Percentiles rank a stretch among this genome's conserved stretches.
phyloP scores from a whole-genome alignment of 1,140 invertebrate species.

The Formica exsecta region DNA sequence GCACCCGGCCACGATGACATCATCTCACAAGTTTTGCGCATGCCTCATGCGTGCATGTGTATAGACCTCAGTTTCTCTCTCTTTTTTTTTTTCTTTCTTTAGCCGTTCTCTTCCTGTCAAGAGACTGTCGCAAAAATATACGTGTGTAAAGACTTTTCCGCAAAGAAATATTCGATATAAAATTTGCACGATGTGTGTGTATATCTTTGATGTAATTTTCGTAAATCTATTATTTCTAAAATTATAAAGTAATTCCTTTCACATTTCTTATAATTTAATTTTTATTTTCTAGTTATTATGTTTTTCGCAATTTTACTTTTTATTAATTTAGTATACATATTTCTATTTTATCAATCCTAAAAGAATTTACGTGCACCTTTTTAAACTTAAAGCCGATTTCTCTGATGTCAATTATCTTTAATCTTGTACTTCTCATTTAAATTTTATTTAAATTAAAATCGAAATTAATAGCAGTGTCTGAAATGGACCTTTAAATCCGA shows the following conservation, averaged over 20 bases:
- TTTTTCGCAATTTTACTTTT: background rate
- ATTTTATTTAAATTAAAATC: background rate
- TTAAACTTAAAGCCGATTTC: background rate
- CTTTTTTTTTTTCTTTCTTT: background rate
- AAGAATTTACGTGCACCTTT: background rate
- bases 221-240: too few relatives aligned
- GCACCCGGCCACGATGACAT: slow-evolving; percentile 63
- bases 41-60: background rate
- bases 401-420: background rate
- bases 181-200: background rate
- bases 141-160: background rate
- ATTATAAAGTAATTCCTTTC: too few relatives aligned
- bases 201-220: too few relatives aligned
- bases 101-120: background rate
- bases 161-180: background rate
- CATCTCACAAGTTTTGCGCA: slow-evolving; percentile 58
- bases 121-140: background rate
- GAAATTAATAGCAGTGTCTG: background rate
- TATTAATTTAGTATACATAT: background rate
- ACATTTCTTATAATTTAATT: too few relatives aligned
- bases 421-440: background rate
- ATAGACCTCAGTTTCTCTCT: background rate
- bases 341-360: background rate
- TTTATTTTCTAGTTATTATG: too few relatives aligned
- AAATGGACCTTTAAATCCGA: background rate